Base-by-base conservation (phyloP, 2,113 vertebrate species). In the Podiceps cristatus region DNA sequence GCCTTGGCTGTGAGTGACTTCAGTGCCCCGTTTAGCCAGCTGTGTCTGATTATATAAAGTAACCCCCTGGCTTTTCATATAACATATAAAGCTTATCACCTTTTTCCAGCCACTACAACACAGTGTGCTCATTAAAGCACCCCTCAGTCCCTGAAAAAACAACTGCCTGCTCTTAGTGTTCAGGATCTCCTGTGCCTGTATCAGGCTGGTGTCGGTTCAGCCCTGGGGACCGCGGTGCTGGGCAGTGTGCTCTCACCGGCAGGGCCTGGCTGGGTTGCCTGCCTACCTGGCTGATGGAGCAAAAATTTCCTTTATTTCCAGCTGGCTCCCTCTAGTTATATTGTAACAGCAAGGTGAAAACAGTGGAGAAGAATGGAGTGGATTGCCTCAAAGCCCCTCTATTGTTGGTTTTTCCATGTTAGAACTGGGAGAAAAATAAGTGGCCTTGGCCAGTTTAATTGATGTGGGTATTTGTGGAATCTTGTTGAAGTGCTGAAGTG, bases 1-100 rank as follows among this genome's bases (percentile, higher is more conserved):
- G 60, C 82, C 71, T 55, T 8, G 64, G 67, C 90, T 40, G 74
- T 28, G 92, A 82, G 20, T 69, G 84, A 60, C 84, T 94, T 72
- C 62, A 31, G 84, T 60, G 90, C 93, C 74, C 69, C 96, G 93
- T 97, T 96, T 96, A 92, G 92, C 93, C 97, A 95, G 93, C 96
- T 96, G 95, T 58, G 88, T 25, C 71, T 94, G 88, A 44, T 90
- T 94, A 72, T 35, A 77, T 37, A 73, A 75, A 88, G 95, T 37
- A 92, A 95, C 77, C 87, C 89, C 53, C 62, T 64, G 84, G 90
- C 81, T 96, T 96, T 96, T 94, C 66, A 9, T 87, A 76, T 90
- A 94, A 66, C 56, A 5, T 22, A 56, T 8, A 69, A 83, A 93
- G 93, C 93, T 96, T 96, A 95, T 96, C 95, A 50, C 90, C 55